Evolutionary conservation across 2,888 invertebrate genomes (phyloP), one percentile per base, ranked within the genome.

Genomic region (Erannis defoliaria): DNA sequence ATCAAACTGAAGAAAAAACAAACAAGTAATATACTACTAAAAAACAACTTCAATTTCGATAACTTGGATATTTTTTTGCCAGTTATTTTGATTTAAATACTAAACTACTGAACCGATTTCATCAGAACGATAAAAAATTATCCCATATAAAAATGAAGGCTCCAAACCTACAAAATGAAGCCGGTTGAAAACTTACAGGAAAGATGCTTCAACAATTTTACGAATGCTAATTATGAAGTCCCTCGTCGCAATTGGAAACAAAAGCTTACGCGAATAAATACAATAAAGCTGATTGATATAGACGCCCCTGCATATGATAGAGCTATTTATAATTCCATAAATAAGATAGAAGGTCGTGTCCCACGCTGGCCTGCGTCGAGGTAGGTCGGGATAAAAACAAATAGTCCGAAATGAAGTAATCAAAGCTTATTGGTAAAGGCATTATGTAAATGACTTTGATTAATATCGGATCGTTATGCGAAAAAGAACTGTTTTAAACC

Each of bases 381-480:
- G 90, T 90, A 89, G 90, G 90, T 90, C 89, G 82, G 85, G 81
- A 81, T 78, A 75, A 77, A 78, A 84, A 82, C 84, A 84, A 82
- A 82, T 81, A 74, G 70, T 74, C 74, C 64, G 74, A 81, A 80
- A 76, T 73, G 73, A 71, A 73, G 70, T 66, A 72, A 56, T 69
- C 67, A 75, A 70, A n/a, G 67, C 67, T 70, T 75, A 50, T 43
- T 51, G 26, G 43, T 75, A 42, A 4, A 23, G 10, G n/a, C 23
- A 59, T 48, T 56, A 56, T 56, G 55, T 6, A 33, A 48, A 56
- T 56, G 8, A 21, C n/a, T 46, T 38, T 46, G 33, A 37, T 46
- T 12, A 45, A 54, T 46, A 14, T 48, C 29, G 19, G n/a, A 33
- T 12, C 10, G 38, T 38, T 46, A 31, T 31, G 31, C 46, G n/a